A percentile compares a stretch with the other conserved stretches of the same genome.
These are phyloP conservation scores for Uria aalge DNA, from an alignment of 2,113 vertebrate species.

Conservation along the genomic window DNA sequence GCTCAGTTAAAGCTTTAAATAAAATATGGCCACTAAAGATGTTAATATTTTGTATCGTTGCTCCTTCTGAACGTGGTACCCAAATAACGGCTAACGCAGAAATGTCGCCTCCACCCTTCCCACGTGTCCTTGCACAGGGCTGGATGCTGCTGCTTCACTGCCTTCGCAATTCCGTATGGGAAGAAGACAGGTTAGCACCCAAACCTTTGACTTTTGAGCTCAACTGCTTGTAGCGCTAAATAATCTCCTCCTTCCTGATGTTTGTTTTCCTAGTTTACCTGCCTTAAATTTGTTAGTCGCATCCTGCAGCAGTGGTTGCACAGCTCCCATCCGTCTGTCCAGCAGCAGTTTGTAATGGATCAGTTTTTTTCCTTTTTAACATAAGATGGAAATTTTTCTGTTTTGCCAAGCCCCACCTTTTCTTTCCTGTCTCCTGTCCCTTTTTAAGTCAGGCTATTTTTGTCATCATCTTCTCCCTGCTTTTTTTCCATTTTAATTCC, in stretches of 20 bases:
- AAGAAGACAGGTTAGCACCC: neutral
- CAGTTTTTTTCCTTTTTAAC: neutral
- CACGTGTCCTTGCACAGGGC: neutral
- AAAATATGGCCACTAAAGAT: neutral
- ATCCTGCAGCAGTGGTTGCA: neutral
- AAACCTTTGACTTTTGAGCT: neutral
- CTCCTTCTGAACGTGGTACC: neutral
- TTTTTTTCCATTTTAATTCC: neutral
- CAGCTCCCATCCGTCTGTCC: neutral
- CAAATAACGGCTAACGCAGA: too few relatives aligned
- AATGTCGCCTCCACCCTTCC: neutral
- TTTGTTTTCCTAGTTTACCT: neutral
- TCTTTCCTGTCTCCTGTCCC: neutral
- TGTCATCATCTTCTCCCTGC: neutral
- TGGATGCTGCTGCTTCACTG: neutral
- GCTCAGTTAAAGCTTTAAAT: neutral
- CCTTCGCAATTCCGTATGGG: fast-evolving
- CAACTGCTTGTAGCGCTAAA: neutral
- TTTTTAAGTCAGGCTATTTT: neutral
- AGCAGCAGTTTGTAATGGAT: neutral
- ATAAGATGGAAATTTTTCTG: neutral
- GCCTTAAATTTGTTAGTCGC: neutral
- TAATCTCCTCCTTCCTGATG: neutral
- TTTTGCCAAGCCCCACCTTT: neutral
- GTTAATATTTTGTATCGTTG: neutral